Conservation (phyloP, 2,113 vertebrate genomes). For the Ivindomyrus marchei region DNA sequence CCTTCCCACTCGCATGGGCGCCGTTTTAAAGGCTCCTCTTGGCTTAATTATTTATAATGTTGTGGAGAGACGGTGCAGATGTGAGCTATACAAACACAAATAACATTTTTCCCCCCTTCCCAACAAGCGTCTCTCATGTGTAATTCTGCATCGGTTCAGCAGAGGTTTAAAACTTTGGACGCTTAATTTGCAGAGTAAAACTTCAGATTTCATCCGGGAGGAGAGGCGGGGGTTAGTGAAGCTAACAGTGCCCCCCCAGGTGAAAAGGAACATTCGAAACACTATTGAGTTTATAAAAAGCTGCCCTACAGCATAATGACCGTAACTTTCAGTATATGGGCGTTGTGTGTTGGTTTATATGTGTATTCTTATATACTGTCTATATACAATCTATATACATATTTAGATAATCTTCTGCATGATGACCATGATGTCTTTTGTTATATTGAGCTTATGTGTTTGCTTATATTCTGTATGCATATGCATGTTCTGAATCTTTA, state of each 20-base stretch:
- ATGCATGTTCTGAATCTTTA: neutral
- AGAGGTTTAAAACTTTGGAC: constrained; percentile 24
- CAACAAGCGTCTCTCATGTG: constrained; percentile 44
- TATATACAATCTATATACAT: neutral
- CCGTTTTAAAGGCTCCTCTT: constrained; percentile 55
- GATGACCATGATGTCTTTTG: neutral
- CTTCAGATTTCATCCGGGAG: neutral
- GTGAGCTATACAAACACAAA: constrained; percentile 54
- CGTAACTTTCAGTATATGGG: neutral
- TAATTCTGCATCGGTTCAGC: constrained; percentile 44
- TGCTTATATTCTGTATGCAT: neutral
- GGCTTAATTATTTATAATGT: constrained; percentile 62
- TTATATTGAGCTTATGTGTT: neutral
- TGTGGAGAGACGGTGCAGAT: constrained; percentile 54
- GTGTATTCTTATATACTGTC: neutral
- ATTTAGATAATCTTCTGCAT: neutral
- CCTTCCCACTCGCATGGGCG: constrained; percentile 44
- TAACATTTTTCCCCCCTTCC: constrained; percentile 56
- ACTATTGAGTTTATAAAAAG: neutral
- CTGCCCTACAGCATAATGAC: neutral
- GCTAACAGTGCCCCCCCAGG: neutral
- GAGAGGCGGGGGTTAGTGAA: neutral
- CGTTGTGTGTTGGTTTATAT: neutral
- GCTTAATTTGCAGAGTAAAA: constrained; percentile 15
- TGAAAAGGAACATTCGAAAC: neutral